Evolutionary conservation across 2,797 vertebrate genomes (phyloP), one percentile per base, ranked within the genome.

Genomic region (Falco biarmicus): DNA sequence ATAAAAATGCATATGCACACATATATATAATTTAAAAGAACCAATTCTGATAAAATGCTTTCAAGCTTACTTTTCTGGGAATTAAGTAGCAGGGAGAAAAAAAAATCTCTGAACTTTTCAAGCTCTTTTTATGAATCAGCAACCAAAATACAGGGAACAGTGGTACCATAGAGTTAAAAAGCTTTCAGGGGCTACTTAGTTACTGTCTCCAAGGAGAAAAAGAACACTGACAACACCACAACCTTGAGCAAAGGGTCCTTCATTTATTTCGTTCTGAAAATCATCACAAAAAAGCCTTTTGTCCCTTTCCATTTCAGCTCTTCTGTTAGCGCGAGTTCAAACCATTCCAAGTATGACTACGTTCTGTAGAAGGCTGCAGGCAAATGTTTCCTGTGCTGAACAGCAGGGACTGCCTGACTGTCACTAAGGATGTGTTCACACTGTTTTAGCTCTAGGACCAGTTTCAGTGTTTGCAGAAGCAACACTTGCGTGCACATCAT

Each of bases 211-310:
- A 78, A 94, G 85, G 56, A 96, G 57, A 68, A 89, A 91, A 84
- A 63, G 47, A 95, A 92, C 12, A 3, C 63, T 80, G 80, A 79
- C 61, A 74, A 66, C 24, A 80, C 25, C 57, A 18, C 9, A 69
- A 50, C 22, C 24, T 71, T 65, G 59, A 47, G 14, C 32, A 51
- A 79, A 95, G 21, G 10, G 34, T 63, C 39, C 76, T 82, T 43
- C 37, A 53, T 94, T 96, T 96, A 81, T 54, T 86, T 31, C 28
- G 14, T 92, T 95, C 34, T 80, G 71, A 96, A 92, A 76, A 94
- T 24, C 4, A 11, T 89, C 43, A 69, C 73, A 90, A 92, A 78
- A 26, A 53, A 11, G 0, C 2, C 50, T 84, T 70, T 65, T 77
- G 63, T 63, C 77, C 77, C 79, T 77, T 93, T 96, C 81, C 60